phyloP scores from a whole-genome alignment of 2,797 vertebrate species.

The Gallinago stenura region DNA sequence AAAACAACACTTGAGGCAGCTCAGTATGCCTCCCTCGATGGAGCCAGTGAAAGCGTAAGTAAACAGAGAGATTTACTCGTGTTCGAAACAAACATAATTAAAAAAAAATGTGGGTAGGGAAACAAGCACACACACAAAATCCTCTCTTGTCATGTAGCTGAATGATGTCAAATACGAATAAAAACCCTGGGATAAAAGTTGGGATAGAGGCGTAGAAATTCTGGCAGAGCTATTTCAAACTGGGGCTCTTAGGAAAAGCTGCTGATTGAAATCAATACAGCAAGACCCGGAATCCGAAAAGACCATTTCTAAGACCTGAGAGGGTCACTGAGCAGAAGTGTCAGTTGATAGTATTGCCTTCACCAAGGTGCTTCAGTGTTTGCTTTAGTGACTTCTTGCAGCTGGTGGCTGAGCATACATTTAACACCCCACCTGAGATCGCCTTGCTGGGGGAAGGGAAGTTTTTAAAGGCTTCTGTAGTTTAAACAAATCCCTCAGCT shows the following conservation, averaged over 20 bases:
- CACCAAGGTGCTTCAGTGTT: slow-evolving; percentile 79
- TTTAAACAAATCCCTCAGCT: not conserved
- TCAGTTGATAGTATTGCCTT: slow-evolving; percentile 73
- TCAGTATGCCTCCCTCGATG: not conserved
- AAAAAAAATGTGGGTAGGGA: slow-evolving; percentile 31
- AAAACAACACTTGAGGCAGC: slow-evolving; percentile 1
- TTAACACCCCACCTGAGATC: slow-evolving; percentile 60
- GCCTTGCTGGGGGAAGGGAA: slow-evolving; percentile 2
- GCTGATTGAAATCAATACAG: slow-evolving; percentile 86
- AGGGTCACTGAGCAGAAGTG: slow-evolving; percentile 81
- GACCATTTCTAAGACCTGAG: slow-evolving; percentile 77
- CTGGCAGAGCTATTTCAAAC: slow-evolving; percentile 69
- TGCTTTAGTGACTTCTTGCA: slow-evolving; percentile 79
- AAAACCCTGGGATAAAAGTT: slow-evolving; percentile 61
- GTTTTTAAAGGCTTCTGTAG: not conserved
- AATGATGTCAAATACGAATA: slow-evolving; percentile 68
- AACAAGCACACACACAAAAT: slow-evolving; percentile 55
- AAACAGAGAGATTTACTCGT: slow-evolving; percentile 45
- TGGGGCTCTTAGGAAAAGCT: slow-evolving; percentile 81
- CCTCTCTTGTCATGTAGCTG: slow-evolving; percentile 43
- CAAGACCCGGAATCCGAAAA: slow-evolving; percentile 80
- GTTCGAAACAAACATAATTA: slow-evolving; percentile 31
- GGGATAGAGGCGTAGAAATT: slow-evolving; percentile 59
- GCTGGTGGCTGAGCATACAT: slow-evolving; percentile 76
- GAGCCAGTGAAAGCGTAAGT: not conserved